Percentiles rank a stretch among this genome's conserved stretches.
Evolutionary conservation across 2,113 vertebrate species (phyloP).

Genomic region (Dascyllus trimaculatus): DNA sequence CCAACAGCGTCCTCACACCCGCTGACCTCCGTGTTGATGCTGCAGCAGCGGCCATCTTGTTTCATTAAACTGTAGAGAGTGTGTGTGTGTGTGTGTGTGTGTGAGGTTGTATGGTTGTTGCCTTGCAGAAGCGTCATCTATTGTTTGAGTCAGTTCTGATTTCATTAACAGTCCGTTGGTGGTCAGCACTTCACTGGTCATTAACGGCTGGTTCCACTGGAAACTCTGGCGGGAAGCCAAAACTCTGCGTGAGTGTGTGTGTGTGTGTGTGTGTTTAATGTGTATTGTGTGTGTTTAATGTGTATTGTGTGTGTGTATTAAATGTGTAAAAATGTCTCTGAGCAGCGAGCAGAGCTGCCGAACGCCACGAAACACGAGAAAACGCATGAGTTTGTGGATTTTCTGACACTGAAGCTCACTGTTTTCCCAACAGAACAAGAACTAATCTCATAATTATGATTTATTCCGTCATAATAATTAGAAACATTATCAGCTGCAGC

Average conservation of each 20-base stretch:
- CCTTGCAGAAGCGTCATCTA: slow-evolving; percentile 2
- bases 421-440: too few species aligned
- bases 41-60: slow-evolving; percentile 64
- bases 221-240: slow-evolving; percentile 45
- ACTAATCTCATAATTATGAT: too few species aligned
- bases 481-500: too few species aligned
- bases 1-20: slow-evolving; percentile 39
- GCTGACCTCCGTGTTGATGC: slow-evolving; percentile 55
- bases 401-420: too few species aligned
- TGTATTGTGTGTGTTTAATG: too few species aligned
- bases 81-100: slow-evolving; percentile 32
- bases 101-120: slow-evolving; percentile 5
- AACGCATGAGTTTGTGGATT: too few species aligned
- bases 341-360: too few species aligned
- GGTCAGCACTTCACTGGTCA: slow-evolving; percentile 57
- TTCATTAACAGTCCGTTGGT: slow-evolving; percentile 60
- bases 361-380: too few species aligned
- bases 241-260: not conserved
- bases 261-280: not conserved
- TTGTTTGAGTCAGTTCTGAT: slow-evolving; percentile 62
- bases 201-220: slow-evolving; percentile 37
- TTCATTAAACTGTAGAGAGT: slow-evolving; percentile 17
- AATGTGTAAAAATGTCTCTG: too few species aligned
- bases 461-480: too few species aligned
- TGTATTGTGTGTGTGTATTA: too few species aligned